A percentile compares a stretch with the other conserved stretches of the same genome.
phyloP scores from a whole-genome alignment of 2,797 vertebrate species.

The Borostomias antarcticus region DNA sequence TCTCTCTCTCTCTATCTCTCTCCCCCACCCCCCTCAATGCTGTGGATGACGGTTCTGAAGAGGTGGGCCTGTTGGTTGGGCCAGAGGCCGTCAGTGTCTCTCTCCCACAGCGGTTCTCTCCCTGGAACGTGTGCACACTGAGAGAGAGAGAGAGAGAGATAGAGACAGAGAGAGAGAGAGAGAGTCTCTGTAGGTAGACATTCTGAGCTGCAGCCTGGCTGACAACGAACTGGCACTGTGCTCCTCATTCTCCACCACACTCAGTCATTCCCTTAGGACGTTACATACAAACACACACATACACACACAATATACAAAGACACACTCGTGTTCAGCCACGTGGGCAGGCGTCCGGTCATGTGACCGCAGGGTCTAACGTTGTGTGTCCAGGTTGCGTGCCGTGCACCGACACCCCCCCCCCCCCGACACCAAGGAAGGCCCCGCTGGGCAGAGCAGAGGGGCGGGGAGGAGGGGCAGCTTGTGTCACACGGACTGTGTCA shows the following conservation, averaged over 20 bases:
- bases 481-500: background rate
- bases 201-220: background rate
- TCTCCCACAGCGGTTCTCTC: background rate
- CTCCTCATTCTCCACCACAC: background rate
- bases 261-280: background rate
- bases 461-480: background rate
- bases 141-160: background rate
- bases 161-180: no score
- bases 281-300: no score
- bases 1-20: background rate
- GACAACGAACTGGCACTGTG: background rate
- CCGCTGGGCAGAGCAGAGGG: no score
- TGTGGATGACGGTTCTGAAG: background rate
- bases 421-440: background rate
- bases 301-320: no score
- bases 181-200: no score
- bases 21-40: background rate
- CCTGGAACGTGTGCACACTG: no score
- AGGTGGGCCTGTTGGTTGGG: background rate
- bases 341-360: background rate
- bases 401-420: background rate
- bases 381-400: background rate
- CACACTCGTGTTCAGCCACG: background rate
- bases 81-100: background rate
- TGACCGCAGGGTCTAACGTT: background rate